Percentiles rank a stretch among this genome's conserved stretches.
These are phyloP conservation scores for Tinamus guttatus DNA, from an alignment of 2,113 vertebrate species.

Conservation along the genomic window DNA sequence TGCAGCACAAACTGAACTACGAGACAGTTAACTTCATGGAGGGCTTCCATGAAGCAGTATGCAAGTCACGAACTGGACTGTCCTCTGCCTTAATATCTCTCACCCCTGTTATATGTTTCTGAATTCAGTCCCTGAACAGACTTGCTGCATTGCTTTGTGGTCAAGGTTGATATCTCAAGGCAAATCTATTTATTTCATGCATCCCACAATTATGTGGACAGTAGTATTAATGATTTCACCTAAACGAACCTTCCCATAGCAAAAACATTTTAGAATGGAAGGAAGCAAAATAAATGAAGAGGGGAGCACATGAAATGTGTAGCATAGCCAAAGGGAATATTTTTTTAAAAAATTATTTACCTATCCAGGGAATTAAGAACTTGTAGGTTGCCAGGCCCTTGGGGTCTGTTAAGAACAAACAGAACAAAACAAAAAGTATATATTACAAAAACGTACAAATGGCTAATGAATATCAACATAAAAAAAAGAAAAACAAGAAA, in stretches of 20 bases:
- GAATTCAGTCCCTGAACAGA: not conserved
- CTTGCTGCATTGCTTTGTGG: not conserved
- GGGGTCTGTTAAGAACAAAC: conserved; percentile 13
- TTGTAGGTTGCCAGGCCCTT: not conserved
- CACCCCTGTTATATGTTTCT: not conserved
- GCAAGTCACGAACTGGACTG: not conserved
- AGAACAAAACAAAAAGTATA: not conserved
- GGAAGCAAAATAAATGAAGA: not conserved
- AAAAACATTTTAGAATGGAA: not conserved
- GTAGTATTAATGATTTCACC: not conserved
- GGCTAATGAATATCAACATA: not conserved
- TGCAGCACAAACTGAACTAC: not conserved
- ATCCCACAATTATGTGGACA: not conserved
- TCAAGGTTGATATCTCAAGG: not conserved
- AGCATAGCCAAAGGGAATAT: not conserved
- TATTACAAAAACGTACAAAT: not conserved
- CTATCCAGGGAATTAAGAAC: conserved; percentile 41
- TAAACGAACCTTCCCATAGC: not conserved
- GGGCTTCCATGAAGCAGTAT: not conserved
- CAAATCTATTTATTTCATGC: not conserved
- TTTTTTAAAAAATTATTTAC: conserved; percentile 29
- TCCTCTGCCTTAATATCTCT: not conserved
- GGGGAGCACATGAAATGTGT: not conserved
- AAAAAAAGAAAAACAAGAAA: not conserved
- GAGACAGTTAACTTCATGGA: not conserved